Evolutionary conservation across 2,797 vertebrate species (phyloP), one percentile per base, ranked within the genome.

Genomic region (Borostomias antarcticus): DNA sequence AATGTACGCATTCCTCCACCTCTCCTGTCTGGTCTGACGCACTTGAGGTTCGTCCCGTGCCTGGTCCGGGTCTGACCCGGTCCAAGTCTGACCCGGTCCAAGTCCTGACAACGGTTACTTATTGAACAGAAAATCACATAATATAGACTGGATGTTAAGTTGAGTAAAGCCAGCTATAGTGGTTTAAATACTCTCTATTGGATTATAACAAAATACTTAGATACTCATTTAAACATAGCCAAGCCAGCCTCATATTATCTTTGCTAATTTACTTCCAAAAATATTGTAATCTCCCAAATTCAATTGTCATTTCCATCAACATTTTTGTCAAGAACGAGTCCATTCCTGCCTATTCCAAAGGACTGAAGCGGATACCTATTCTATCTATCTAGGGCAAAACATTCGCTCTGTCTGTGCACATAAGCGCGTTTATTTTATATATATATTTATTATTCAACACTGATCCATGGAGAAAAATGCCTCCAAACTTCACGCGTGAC

Each of bases 1-100:
- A 91, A 54, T 82, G 80, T 73, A 77, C 75, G 75, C 82, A 88
- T 85, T 89, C 88, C 84, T 85, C 81, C 75, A 75, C 73, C 73
- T 81, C 74, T 78, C 71, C 74, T 19, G 40, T 68, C 74, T 87
- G 85, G 79, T 88, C 85, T 82, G 82, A 85, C 70, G 45, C 79
- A 80, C 81, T 78, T 78, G 68, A 82, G 63, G 80, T 82, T 77
- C 72, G 75, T 64, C 71, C n/a, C 17, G 59, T 70, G 69, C 37
- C 64, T 65, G 56, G 62, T 74, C 61, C 40, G 70, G 56, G 62
- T 74, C 61, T 45, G 70, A 21, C 69, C 40, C 69, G 70, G 58
- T 68, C 69, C 73, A 77, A 63, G 64, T 58, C 61, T 45, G 70
- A 21, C 69, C 40, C 69, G 70, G 58, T 68, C 69, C 73, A 77